These are phyloP conservation scores for Nezara viridula DNA, from an alignment of 2,888 invertebrate genomes.

Conservation along the genomic window DNA sequence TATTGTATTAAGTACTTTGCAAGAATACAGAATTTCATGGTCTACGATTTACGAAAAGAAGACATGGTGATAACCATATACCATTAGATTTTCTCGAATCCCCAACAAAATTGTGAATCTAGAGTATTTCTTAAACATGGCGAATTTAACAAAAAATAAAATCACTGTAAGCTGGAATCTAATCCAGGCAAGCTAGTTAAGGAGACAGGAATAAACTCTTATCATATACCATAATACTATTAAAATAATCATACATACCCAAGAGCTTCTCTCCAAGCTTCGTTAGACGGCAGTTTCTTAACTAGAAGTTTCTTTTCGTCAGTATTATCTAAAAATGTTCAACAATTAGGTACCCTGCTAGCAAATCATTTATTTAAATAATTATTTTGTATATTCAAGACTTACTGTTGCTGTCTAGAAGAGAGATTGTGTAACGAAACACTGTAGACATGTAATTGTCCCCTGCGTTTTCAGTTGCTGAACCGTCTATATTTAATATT, in stretches of 20 bases:
- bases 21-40: too few species aligned
- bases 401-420: constrained; percentile 21
- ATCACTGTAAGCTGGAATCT: too few species aligned
- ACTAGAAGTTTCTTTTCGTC: neutral
- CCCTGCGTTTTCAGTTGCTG: neutral
- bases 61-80: too few species aligned
- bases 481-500: neutral
- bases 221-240: neutral
- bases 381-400: neutral
- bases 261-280: constrained; percentile 3
- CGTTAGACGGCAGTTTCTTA: neutral
- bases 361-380: neutral
- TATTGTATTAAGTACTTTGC: too few species aligned
- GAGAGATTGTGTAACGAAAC: neutral
- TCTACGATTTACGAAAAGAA: too few species aligned
- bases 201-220: too few species aligned
- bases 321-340: neutral
- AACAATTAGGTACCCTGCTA: neutral
- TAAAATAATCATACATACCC: neutral
- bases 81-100: too few species aligned
- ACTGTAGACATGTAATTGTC: constrained; percentile 11
- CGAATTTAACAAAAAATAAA: too few species aligned
- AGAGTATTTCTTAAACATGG: too few species aligned
- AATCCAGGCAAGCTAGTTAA: too few species aligned
- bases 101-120: too few species aligned